Percentiles rank a stretch among this genome's conserved stretches.
These are phyloP conservation scores for Saccopteryx leptura DNA, from an alignment of 2,113 vertebrate species.

Conservation along the genomic window DNA sequence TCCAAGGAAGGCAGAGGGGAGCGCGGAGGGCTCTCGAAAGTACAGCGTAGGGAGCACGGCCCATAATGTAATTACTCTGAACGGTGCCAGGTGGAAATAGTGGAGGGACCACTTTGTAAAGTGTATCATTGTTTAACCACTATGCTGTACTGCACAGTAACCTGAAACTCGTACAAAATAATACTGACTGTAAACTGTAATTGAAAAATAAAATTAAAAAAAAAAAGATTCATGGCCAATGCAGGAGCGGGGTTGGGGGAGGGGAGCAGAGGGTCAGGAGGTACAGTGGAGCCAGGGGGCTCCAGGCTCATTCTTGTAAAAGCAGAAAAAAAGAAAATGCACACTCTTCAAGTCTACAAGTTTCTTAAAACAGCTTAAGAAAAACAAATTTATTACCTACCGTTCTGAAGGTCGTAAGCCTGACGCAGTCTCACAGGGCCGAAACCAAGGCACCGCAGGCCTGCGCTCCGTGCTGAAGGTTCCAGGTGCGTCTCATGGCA, in stretches of 20 bases:
- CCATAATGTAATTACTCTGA: neutral
- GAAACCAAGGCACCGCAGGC: too few species aligned
- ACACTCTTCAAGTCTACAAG: too few species aligned
- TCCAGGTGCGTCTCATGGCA: neutral
- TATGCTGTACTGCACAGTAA: neutral
- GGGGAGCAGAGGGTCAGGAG: neutral
- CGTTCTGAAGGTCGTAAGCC: neutral
- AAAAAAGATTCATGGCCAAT: neutral
- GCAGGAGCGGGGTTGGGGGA: neutral
- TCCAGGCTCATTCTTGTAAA: neutral
- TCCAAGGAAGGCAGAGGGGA: accelerated
- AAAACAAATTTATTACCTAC: neutral
- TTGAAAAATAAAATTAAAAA: neutral
- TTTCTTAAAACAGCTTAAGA: too few species aligned
- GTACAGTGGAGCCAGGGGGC: neutral
- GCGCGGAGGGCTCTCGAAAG: neutral
- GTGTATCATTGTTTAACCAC: neutral
- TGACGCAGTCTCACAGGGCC: neutral
- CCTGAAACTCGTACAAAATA: neutral
- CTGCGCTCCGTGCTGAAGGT: neutral
- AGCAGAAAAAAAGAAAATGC: neutral
- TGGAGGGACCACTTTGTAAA: neutral
- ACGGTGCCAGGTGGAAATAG: neutral
- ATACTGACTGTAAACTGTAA: neutral
- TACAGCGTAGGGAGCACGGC: neutral